Conservation (phyloP, 2,888 invertebrate species). For the Melanophora roralis region DNA sequence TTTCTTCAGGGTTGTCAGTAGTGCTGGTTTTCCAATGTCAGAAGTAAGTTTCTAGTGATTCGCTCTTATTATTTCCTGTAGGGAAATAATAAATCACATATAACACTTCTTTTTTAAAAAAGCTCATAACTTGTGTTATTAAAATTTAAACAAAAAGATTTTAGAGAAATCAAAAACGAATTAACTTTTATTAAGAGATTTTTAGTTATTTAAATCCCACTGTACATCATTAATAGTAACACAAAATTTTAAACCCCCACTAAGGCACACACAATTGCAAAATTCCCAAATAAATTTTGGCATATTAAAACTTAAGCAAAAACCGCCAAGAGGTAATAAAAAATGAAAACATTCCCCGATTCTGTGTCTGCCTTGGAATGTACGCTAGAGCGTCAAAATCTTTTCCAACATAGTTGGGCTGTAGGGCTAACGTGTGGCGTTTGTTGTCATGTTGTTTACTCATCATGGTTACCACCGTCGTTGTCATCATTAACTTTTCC, state of each 20-base stretch:
- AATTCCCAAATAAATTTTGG: slow-evolving; percentile 11
- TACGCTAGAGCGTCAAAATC: neutral
- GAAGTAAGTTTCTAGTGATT: no score
- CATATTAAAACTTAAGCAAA: slow-evolving; percentile 30
- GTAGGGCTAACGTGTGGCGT: slow-evolving; percentile 7
- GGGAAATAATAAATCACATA: no score
- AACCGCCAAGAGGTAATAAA: slow-evolving; percentile 49
- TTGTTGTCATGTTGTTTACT: slow-evolving; percentile 36
- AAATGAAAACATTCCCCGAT: slow-evolving; percentile 23
- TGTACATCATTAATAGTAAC: slow-evolving; percentile 2
- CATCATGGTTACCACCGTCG: slow-evolving; percentile 24
- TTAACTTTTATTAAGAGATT: no score
- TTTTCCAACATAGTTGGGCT: slow-evolving; percentile 15
- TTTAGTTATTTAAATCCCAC: neutral
- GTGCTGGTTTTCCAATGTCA: no score
- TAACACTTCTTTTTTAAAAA: no score
- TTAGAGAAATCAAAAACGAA: no score
- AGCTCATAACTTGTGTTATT: no score
- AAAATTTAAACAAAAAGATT: no score
- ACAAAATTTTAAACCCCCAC: slow-evolving; percentile 15
- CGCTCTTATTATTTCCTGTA: no score
- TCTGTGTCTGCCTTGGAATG: neutral
- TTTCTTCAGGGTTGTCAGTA: no score
- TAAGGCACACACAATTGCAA: neutral
- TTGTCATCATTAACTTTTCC: neutral